These are phyloP conservation scores for Hypanus sabinus DNA, from an alignment of 2,113 vertebrate species.

Conservation along the genomic window DNA sequence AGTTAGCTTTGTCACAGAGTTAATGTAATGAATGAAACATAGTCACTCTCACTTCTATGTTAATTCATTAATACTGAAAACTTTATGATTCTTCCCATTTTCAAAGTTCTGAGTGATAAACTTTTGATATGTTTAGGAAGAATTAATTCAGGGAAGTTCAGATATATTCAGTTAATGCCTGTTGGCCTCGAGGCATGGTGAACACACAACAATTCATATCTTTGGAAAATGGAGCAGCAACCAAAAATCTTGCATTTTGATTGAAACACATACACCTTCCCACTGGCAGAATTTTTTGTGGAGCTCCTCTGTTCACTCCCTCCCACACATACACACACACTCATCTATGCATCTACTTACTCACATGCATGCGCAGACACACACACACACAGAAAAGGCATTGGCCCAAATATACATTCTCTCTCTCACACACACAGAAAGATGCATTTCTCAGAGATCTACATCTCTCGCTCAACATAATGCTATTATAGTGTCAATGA, in stretches of 20 bases:
- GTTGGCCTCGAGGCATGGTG: not conserved
- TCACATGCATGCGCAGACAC: too few relatives aligned
- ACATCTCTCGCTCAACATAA: too few relatives aligned
- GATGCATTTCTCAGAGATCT: too few relatives aligned
- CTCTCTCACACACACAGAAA: too few relatives aligned
- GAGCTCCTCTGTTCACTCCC: not conserved
- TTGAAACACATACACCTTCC: not conserved
- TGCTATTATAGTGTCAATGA: too few relatives aligned
- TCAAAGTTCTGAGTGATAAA: conserved; percentile 4
- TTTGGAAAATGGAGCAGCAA: not conserved
- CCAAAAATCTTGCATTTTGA: not conserved
- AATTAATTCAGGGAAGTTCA: not conserved
- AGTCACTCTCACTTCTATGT: not conserved
- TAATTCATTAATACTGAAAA: conserved; percentile 17
- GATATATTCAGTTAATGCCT: conserved; percentile 1
- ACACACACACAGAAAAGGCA: too few relatives aligned
- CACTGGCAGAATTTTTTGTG: not conserved
- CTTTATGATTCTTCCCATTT: not conserved
- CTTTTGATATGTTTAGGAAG: not conserved
- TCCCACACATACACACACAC: not conserved
- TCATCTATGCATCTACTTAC: not conserved
- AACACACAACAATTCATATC: not conserved
- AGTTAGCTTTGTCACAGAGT: not conserved
- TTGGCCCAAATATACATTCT: too few relatives aligned
- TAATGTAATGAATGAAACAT: not conserved